Percentiles rank a stretch among this genome's conserved stretches.
These are phyloP conservation scores for rabbit (Oryctolagus cuniculus) DNA, from an alignment of 2,113 vertebrate genomes.

Conservation along the genomic window mOryCun1.1 NC_091438.1:79617501-79618000, in stretches of 20 bases:
- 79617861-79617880: background rate
- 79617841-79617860: background rate
- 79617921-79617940: conserved; percentile 35
- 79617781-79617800: background rate
- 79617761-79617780: background rate
- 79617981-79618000: background rate
- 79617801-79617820: background rate
- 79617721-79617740: background rate
- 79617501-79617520: too few relatives aligned
- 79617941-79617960: background rate
- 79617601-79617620: background rate
- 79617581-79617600: background rate
- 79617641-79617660: background rate
- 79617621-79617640: background rate
- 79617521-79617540: background rate
- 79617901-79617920: conserved; percentile 35
- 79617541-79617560: background rate
- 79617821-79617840: background rate
- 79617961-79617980: background rate
- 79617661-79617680: background rate
- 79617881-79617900: background rate
- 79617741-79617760: background rate
- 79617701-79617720: background rate
- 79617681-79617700: background rate
- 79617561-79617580: background rate